Percentiles rank a stretch among this genome's conserved stretches.
These are phyloP conservation scores for Drosophila monieri DNA, from an alignment of 2,888 invertebrate genomes.

Conservation along the genomic window DNA sequence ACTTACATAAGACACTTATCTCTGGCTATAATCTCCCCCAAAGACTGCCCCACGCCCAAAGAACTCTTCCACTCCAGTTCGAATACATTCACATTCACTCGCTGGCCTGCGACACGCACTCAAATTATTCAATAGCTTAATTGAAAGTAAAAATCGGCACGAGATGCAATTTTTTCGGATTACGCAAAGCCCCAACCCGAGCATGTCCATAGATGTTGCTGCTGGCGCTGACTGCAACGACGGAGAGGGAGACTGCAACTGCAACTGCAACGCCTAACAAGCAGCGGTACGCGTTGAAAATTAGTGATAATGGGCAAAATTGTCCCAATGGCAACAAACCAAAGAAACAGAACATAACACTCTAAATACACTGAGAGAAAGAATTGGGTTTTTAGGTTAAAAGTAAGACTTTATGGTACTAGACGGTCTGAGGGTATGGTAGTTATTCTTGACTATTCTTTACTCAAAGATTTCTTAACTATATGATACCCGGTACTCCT, in stretches of 20 bases:
- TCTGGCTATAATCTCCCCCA: constrained; percentile 14
- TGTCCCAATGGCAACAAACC: constrained; percentile 70
- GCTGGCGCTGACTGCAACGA: constrained; percentile 21
- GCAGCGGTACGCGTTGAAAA: constrained; percentile 67
- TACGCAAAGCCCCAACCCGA: constrained; percentile 63
- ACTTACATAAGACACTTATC: constrained; percentile 14
- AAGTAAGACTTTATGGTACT: neutral
- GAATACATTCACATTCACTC: constrained; percentile 53
- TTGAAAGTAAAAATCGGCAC: constrained; percentile 74
- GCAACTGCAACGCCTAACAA: constrained; percentile 61
- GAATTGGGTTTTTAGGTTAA: neutral
- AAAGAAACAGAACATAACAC: constrained; percentile 28
- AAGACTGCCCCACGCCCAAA: constrained; percentile 29
- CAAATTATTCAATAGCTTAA: constrained; percentile 78
- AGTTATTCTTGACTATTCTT: no score
- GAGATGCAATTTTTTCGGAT: constrained; percentile 73
- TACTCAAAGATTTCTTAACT: no score
- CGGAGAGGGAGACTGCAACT: constrained; percentile 3
- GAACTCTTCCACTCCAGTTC: constrained; percentile 31
- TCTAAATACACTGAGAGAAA: constrained; percentile 13
- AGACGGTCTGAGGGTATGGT: no score
- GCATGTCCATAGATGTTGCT: constrained; percentile 52
- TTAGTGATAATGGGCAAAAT: constrained; percentile 79
- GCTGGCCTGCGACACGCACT: constrained; percentile 61
- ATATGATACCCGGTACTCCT: no score